phyloP scores from a whole-genome alignment of 2,113 vertebrate genomes.

The Opisthocomus hoazin region DNA sequence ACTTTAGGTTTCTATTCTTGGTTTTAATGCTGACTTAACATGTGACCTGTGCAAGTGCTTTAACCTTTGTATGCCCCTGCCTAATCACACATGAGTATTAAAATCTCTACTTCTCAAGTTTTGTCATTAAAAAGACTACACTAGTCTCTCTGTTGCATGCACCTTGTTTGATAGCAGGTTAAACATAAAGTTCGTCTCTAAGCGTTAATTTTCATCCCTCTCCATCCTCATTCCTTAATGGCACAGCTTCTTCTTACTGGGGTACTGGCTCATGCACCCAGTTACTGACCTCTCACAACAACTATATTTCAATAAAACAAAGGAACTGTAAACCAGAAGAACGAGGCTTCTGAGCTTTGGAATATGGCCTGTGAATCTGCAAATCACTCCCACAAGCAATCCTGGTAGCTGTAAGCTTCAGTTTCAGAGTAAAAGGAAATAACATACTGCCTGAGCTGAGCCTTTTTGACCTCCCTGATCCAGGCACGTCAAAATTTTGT shows the following conservation, averaged over 20 bases:
- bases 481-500: background rate
- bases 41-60: conserved; percentile 24
- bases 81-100: background rate
- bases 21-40: conserved; percentile 32
- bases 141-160: background rate
- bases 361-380: background rate
- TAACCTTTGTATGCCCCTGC: background rate
- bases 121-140: background rate
- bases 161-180: background rate
- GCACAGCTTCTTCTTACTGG: background rate
- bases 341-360: background rate
- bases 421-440: background rate
- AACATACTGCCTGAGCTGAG: background rate
- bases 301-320: background rate
- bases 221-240: background rate
- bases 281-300: background rate
- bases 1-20: conserved; percentile 46
- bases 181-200: background rate
- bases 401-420: background rate
- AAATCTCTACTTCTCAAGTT: background rate
- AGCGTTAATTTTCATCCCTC: background rate
- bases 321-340: background rate
- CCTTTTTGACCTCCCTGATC: background rate
- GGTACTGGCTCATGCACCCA: background rate
- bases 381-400: background rate